A percentile compares a stretch with the other conserved stretches of the same genome.
phyloP scores from a whole-genome alignment of 2,888 invertebrate genomes.

The Papilio protenor region DNA sequence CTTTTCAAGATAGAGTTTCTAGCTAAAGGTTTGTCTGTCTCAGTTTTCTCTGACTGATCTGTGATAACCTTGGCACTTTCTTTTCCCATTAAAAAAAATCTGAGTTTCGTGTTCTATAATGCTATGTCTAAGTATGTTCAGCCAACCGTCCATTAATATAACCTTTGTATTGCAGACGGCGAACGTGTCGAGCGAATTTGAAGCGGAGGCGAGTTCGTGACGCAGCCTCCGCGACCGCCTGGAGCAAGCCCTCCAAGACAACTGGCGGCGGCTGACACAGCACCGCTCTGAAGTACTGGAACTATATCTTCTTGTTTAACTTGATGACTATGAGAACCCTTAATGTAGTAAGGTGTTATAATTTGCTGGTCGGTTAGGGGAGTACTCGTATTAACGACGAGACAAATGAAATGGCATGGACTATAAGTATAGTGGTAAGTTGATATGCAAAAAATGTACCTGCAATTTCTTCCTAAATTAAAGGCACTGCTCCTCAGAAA shows the following conservation, averaged over 20 bases:
- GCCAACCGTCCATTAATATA: neutral
- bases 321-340: neutral
- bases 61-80: neutral
- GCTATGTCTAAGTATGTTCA: neutral
- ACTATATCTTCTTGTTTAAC: neutral
- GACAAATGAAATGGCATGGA: neutral
- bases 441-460: too few species aligned
- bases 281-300: conserved; percentile 57
- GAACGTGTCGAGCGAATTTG: conserved; percentile 67
- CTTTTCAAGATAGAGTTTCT: too few species aligned
- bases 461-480: too few species aligned
- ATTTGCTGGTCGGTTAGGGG: neutral
- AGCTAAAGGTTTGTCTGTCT: neutral
- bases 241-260: conserved; percentile 68
- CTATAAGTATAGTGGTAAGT: too few species aligned
- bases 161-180: conserved; percentile 40
- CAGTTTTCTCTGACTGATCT: neutral
- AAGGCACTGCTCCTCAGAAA: too few species aligned
- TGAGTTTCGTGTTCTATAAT: neutral
- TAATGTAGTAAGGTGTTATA: neutral
- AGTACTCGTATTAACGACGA: neutral
- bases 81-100: too few species aligned
- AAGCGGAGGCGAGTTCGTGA: conserved; percentile 73
- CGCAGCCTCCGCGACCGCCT: conserved; percentile 72
- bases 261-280: conserved; percentile 73